A percentile compares a stretch with the other conserved stretches of the same genome.
Conservation (phyloP, 2,888 invertebrate species). For the Teinopalpus imperialis region DNA sequence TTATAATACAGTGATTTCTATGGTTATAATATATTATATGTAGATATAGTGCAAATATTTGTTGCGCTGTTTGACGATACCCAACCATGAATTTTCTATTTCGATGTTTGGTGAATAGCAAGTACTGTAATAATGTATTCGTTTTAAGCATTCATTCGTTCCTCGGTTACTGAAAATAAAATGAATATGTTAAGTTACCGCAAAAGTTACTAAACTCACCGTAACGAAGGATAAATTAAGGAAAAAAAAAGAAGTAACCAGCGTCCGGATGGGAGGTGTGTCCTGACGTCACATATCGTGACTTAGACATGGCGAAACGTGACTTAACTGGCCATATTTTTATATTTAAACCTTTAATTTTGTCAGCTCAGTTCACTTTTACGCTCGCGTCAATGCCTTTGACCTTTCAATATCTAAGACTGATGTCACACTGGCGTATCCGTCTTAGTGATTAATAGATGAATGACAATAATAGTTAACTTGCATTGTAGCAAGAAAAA, state of each 20-base stretch:
- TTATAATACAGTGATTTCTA: no score
- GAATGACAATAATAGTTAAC: no score
- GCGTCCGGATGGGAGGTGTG: constrained; percentile 30
- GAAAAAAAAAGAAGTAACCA: constrained; percentile 10
- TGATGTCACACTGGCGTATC: constrained; percentile 11
- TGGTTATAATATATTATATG: no score
- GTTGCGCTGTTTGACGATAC: no score
- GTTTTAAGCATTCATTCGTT: no score
- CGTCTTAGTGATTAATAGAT: constrained; percentile 1
- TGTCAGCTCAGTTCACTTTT: constrained; percentile 26
- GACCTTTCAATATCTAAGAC: constrained; percentile 22
- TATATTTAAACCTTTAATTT: constrained; percentile 27
- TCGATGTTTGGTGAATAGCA: no score
- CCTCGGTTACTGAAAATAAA: no score
- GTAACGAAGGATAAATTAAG: constrained; percentile 9
- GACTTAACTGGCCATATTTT: constrained; percentile 54
- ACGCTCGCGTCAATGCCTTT: constrained; percentile 18
- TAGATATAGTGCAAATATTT: no score
- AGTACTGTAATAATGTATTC: no score
- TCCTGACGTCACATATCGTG: constrained; percentile 58
- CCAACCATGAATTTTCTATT: no score
- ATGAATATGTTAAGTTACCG: constrained; percentile 8
- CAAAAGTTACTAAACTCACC: constrained; percentile 3
- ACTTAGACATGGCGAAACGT: constrained; percentile 45
- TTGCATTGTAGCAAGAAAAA: no score